phyloP scores from a whole-genome alignment of 2,888 invertebrate genomes.

The Philhelius pedissequus region DNA sequence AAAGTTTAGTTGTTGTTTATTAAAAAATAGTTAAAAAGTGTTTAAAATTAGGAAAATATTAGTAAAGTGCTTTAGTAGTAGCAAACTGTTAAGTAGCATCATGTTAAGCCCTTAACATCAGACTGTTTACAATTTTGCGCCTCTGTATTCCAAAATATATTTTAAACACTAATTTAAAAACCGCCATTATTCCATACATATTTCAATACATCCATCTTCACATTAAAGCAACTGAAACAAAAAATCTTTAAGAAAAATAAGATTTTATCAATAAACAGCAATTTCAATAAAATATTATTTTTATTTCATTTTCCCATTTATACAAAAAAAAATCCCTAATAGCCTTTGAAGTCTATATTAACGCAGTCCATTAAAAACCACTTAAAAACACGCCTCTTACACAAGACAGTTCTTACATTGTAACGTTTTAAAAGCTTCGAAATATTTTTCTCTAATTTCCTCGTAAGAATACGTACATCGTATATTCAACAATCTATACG shows the following conservation, averaged over 20 bases:
- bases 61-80: too few species aligned
- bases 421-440: neutral
- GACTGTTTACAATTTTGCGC: too few species aligned
- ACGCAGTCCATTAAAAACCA: neutral
- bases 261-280: neutral
- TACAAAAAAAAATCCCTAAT: neutral
- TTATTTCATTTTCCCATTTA: neutral
- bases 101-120: too few species aligned
- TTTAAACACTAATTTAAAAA: too few species aligned
- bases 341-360: neutral
- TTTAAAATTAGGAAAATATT: too few species aligned
- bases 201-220: too few species aligned
- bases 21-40: too few species aligned
- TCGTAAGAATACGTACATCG: neutral
- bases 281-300: neutral
- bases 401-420: neutral
- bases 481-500: neutral
- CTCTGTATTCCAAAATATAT: too few species aligned
- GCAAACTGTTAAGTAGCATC: too few species aligned
- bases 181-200: too few species aligned
- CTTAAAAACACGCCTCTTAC: neutral
- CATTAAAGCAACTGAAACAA: too few species aligned
- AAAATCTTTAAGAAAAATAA: neutral
- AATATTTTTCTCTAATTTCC: neutral
- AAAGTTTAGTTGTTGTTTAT: too few species aligned